These are phyloP conservation scores for Ctenodactylus gundi DNA, from an alignment of 2,113 vertebrate species.

Conservation along the genomic window DNA sequence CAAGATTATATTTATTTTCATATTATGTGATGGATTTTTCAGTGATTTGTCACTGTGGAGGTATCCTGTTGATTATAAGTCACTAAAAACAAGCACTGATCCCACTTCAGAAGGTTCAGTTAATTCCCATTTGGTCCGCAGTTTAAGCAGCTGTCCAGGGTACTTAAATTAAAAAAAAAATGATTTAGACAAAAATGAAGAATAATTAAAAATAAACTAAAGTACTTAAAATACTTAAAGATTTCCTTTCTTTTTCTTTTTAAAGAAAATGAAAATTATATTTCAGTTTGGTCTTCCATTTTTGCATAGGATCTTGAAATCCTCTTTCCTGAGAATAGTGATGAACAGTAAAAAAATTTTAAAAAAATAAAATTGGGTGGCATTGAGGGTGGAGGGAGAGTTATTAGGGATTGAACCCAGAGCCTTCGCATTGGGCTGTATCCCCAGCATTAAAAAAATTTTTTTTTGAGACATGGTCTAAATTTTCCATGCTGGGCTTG, in stretches of 20 bases:
- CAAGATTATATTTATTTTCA: slow-evolving; percentile 22
- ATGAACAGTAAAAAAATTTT: background rate
- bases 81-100: slow-evolving; percentile 31
- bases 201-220: no score
- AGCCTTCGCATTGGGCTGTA: no score
- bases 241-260: background rate
- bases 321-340: background rate
- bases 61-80: slow-evolving; percentile 22
- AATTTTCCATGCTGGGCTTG: no score
- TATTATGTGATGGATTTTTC: slow-evolving; percentile 26
- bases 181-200: no score
- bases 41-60: background rate
- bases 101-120: slow-evolving; percentile 25
- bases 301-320: slow-evolving; percentile 43
- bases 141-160: slow-evolving; percentile 79
- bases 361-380: no score
- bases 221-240: slow-evolving; percentile 51
- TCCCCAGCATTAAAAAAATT: no score
- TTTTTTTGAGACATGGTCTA: no score
- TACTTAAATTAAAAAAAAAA: no score
- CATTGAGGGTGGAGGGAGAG: no score
- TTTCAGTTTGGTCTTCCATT: slow-evolving; percentile 19
- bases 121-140: background rate
- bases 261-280: background rate
- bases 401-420: no score